phyloP scores from a whole-genome alignment of 1,140 invertebrate genomes.

The Drepana arcuata region DNA sequence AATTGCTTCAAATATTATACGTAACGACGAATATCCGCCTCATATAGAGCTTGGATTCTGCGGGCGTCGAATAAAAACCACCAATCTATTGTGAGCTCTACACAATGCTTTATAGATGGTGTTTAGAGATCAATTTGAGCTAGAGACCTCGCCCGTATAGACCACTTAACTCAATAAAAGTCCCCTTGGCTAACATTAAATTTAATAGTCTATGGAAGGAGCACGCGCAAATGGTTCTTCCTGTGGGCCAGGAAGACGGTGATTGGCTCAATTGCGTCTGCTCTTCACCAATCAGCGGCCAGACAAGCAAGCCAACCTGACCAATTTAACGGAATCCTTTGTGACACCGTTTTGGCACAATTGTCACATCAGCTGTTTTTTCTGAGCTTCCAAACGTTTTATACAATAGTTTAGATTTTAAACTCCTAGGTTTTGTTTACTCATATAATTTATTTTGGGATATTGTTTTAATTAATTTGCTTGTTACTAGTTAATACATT shows the following conservation, averaged over 20 bases:
- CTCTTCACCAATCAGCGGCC: slow-evolving; percentile 61
- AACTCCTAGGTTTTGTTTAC: no score
- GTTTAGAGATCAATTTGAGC: slow-evolving; percentile 26
- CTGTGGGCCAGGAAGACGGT: slow-evolving; percentile 62
- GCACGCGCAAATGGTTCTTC: slow-evolving; percentile 51
- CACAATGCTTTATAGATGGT: slow-evolving; percentile 13
- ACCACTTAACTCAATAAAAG: slow-evolving; percentile 65
- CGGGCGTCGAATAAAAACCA: slow-evolving; percentile 33
- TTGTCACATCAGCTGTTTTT: no score
- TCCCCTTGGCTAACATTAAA: slow-evolving; percentile 59
- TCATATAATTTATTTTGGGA: no score
- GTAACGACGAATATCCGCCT: slow-evolving; percentile 51
- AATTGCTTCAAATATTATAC: slow-evolving; percentile 55
- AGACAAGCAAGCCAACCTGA: slow-evolving; percentile 17
- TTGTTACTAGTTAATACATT: no score
- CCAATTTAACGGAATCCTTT: slow-evolving; percentile 16
- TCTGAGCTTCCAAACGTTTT: no score
- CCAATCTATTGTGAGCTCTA: slow-evolving; percentile 26
- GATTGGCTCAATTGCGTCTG: slow-evolving; percentile 63
- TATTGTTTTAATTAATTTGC: no score
- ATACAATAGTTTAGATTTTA: no score
- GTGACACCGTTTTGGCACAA: no score
- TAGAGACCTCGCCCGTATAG: slow-evolving; percentile 43
- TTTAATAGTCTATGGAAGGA: slow-evolving; percentile 65
- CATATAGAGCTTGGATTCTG: slow-evolving; percentile 48